Conservation (phyloP, 2,888 invertebrate species). For the Barypeithes pellucidus region DNA sequence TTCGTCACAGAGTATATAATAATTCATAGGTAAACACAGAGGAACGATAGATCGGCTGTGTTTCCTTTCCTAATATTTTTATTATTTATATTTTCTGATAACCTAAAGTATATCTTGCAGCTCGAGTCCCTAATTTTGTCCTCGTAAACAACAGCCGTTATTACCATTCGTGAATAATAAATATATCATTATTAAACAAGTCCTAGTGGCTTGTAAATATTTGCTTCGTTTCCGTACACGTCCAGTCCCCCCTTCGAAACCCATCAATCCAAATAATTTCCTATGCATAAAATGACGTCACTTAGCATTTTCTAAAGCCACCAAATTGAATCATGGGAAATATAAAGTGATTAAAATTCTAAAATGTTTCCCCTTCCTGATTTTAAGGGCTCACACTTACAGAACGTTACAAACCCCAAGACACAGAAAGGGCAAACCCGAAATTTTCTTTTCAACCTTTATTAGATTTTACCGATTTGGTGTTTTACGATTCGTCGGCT, state of each 20-base stretch:
- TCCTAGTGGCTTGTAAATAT: conserved; percentile 12
- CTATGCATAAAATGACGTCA: conserved; percentile 56
- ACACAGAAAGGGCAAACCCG: conserved; percentile 39
- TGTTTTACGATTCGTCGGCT: neutral
- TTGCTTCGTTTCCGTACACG: neutral
- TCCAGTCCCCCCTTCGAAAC: conserved; percentile 28
- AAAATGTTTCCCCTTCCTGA: conserved; percentile 35
- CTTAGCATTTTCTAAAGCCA: conserved; percentile 62
- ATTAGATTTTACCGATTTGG: conserved; percentile 38
- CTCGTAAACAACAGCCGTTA: too few relatives aligned
- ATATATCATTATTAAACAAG: neutral
- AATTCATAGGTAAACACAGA: too few relatives aligned
- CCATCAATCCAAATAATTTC: conserved; percentile 42
- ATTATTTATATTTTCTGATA: too few relatives aligned
- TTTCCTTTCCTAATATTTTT: too few relatives aligned
- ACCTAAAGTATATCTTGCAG: too few relatives aligned
- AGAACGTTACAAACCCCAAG: conserved; percentile 38
- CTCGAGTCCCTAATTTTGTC: too few relatives aligned
- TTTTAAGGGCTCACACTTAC: conserved; percentile 45
- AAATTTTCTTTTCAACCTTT: conserved; percentile 35
- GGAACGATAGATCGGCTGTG: too few relatives aligned
- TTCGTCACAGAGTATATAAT: too few relatives aligned
- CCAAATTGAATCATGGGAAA: conserved; percentile 50
- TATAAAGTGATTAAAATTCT: conserved; percentile 47
- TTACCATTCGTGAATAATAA: too few relatives aligned